These are phyloP conservation scores for Drosophila aldrichi DNA, from an alignment of 2,888 invertebrate species.

Conservation along the genomic window DNA sequence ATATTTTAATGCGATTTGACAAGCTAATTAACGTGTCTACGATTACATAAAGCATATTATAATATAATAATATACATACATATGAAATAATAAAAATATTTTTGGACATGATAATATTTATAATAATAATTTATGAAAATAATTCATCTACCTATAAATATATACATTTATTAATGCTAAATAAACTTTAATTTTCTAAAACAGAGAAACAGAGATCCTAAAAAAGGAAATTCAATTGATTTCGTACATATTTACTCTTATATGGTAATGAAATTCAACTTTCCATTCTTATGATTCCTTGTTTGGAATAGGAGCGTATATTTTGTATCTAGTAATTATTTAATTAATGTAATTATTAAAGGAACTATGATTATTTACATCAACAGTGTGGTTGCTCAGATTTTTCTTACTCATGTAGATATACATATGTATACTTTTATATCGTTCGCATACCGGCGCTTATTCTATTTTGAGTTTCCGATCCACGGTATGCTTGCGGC, in stretches of 20 bases:
- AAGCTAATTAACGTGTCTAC: conserved; percentile 18
- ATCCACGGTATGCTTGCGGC: conserved; percentile 65
- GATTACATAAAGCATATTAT: conserved; percentile 14
- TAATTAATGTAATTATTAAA: conserved; percentile 46
- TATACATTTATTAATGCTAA: conserved; percentile 31
- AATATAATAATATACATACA: neutral
- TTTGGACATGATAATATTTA: neutral
- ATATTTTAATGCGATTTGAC: conserved; percentile 18
- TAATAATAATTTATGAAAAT: conserved; percentile 26
- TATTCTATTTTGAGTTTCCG: conserved; percentile 78
- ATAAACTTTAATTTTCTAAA: conserved; percentile 15
- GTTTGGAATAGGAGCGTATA: conserved; percentile 8
- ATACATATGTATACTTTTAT: conserved; percentile 44
- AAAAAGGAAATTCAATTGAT: neutral
- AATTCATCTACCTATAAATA: conserved; percentile 49
- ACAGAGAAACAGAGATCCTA: neutral
- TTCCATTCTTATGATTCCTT: conserved; percentile 3
- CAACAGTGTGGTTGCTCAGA: conserved; percentile 13
- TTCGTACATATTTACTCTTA: neutral
- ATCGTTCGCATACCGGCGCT: conserved; percentile 82
- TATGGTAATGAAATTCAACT: neutral
- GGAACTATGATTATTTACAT: conserved; percentile 62
- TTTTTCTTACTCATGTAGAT: conserved; percentile 2
- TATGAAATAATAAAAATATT: neutral
- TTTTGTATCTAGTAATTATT: conserved; percentile 6